Evolutionary conservation across 2,797 vertebrate genomes (phyloP), one percentile per base, ranked within the genome.

Genomic region (Notolepis coatsorum): DNA sequence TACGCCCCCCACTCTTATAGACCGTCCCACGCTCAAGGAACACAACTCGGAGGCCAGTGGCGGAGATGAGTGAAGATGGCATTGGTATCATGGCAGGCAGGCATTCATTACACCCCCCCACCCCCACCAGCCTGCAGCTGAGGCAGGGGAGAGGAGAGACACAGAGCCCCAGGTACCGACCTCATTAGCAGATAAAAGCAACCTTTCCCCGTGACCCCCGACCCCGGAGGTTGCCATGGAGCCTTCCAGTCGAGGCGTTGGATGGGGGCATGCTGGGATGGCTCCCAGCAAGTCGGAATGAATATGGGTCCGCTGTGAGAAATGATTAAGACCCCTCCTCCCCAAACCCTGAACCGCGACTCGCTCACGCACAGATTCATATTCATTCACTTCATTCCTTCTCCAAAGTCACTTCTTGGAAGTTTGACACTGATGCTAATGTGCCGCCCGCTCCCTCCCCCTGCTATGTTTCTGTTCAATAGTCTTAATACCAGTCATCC

Each of bases 151-250:
- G 60, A 74, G 27, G 72, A 84, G 87, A 88, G 79, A 88, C 77
- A 56, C 27, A 30, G 68, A 91, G 80, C 91, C 89, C 80, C 91
- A 92, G 91, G 90, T 92, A 92, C 50, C 76, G 68, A 90, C 89
- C 89, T 92, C 91, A 93, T 93, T 93, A 93, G 89, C 85, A 87
- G 90, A 93, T 92, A 92, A 93, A 93, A 93, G 90, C 90, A 90
- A 93, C 88, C 89, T 92, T 89, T 92, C 90, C 80, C 75, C 1
- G 6, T 47, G 82, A 91, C 89, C 89, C 69, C 81, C 88, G 87
- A 91, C 86, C 89, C 77, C 0, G 7, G 70, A 73, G 81, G 91
- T 93, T 93, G 84, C 89, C 85, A 90, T 92, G 89, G 90, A 92
- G 90, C 75, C 90, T 87, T 76, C 68, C 62, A 85, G 85, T 87